Conservation (phyloP, 2,113 vertebrate species). For the Columba janthina region DNA sequence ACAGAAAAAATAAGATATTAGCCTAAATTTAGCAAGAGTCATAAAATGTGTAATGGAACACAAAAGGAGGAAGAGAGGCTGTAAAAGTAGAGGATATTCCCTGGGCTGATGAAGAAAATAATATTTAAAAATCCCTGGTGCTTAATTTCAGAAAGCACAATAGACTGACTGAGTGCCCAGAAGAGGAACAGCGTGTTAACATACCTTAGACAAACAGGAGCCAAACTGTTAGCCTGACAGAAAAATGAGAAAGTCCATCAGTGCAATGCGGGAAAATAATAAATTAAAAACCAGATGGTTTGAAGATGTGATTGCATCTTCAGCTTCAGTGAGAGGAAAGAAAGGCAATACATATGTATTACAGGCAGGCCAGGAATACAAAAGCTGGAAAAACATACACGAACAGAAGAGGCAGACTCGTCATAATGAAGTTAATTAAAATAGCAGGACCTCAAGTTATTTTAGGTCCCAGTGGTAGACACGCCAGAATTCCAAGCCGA, state of each 20-base stretch:
- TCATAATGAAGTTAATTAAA: constrained; percentile 70
- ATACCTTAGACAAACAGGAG: constrained; percentile 59
- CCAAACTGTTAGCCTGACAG: constrained; percentile 40
- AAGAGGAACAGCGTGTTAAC: constrained; percentile 59
- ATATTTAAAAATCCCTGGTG: constrained; percentile 42
- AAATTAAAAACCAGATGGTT: constrained; percentile 63
- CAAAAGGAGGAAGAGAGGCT: constrained; percentile 55
- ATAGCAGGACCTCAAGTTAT: constrained; percentile 57
- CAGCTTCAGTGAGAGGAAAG: constrained; percentile 52
- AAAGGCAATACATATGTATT: background rate
- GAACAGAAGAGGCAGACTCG: background rate
- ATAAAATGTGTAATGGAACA: background rate
- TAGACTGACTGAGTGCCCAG: constrained; percentile 4
- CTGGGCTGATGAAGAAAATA: constrained; percentile 49
- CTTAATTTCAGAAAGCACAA: constrained; percentile 61
- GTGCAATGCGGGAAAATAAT: background rate
- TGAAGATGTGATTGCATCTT: constrained; percentile 51
- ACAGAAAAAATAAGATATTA: constrained; percentile 22
- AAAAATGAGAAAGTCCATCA: background rate
- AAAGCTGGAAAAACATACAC: constrained; percentile 32
- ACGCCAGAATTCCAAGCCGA: constrained; percentile 22
- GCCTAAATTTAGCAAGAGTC: constrained; percentile 1
- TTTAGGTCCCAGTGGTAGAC: constrained; percentile 53
- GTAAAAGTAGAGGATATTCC: constrained; percentile 47
- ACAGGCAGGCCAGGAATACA: constrained; percentile 44